phyloP scores from a whole-genome alignment of 1,140 invertebrate species.

The Aphidius gifuensis region DNA sequence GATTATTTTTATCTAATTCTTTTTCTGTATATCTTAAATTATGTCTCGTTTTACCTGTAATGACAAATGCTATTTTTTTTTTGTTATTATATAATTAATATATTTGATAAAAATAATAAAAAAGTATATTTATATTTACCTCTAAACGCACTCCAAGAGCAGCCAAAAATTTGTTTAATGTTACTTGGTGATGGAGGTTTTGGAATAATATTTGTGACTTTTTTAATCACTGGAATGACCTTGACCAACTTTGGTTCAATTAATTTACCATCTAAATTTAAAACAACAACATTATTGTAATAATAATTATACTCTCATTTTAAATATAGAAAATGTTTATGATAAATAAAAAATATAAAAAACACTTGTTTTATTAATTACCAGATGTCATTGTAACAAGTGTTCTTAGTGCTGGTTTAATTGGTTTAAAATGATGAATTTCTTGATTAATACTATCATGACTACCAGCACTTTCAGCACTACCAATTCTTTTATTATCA shows the following conservation, averaged over 20 bases:
- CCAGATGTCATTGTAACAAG: conserved; percentile 45
- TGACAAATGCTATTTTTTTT: conserved; percentile 5
- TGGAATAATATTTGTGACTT: conserved; percentile 35
- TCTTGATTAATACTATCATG: conserved; percentile 61
- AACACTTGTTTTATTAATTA: conserved; percentile 22
- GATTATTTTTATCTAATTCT: conserved; percentile 1
- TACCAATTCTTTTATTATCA: conserved; percentile 45
- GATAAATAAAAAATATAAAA: too few relatives aligned
- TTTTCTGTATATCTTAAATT: background rate
- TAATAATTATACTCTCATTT: background rate
- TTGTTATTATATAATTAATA: background rate
- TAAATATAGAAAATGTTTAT: conserved; percentile 9
- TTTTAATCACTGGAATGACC: conserved; percentile 45
- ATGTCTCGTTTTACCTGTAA: conserved; percentile 37
- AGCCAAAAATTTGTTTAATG: conserved; percentile 44
- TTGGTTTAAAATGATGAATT: conserved; percentile 61
- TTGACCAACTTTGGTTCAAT: conserved; percentile 51
- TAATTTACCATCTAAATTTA: conserved; percentile 45
- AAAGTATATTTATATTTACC: conserved; percentile 30
- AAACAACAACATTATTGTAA: background rate
- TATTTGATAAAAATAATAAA: background rate
- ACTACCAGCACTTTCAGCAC: conserved; percentile 52
- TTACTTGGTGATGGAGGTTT: conserved; percentile 43
- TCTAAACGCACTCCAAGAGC: conserved; percentile 53
- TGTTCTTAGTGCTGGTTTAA: conserved; percentile 56